Evolutionary conservation across 2,888 invertebrate species (phyloP), one percentile per base, ranked within the genome.

Genomic region (Lycia hirtaria): DNA sequence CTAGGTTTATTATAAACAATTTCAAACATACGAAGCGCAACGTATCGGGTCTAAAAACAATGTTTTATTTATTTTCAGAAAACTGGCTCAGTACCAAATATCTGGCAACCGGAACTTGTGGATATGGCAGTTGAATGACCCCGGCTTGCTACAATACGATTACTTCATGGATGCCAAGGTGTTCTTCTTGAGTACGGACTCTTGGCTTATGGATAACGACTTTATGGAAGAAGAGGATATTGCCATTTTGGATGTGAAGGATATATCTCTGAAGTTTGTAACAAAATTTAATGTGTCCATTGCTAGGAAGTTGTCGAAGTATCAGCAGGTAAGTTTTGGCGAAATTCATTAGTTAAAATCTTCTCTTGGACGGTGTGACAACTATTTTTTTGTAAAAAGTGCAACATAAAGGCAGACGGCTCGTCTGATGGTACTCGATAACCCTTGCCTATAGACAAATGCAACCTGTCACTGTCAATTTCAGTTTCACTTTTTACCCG

Each of bases 241-340:
- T 0, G 81, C 80, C 0, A n/a, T 90, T 0, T 51, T 91, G 69
- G 91, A 91, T 56, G 83, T 79, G 0, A 89, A 88, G 53, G 90
- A 90, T 57, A 68, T 91, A 7, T 76, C 81, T 0, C 66, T 91
- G 7, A 90, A 83, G 68, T 85, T 88, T 35, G 44, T 85, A 59
- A 93, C 82, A 40, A 96, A 95, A 51, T 94, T 95, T 68, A 93
- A 95, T 73, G 74, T 95, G 15, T 94, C 95, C 0, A 72, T 95
- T 53, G 95, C 95, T 0, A 94, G 92, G 65, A 87, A 93, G 64
- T 87, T 95, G 32, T 81, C 93, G 3, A 93, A 94, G 67, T 95
- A 94, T 70, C 93, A 94, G 76, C 94, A 95, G 87, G 86, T 88
- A 54, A 55, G 53, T 5, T 7, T 14, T 44, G n/a, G n/a, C n/a